phyloP scores from a whole-genome alignment of 1,140 invertebrate genomes.

The Zaprionus nigranus region DNA sequence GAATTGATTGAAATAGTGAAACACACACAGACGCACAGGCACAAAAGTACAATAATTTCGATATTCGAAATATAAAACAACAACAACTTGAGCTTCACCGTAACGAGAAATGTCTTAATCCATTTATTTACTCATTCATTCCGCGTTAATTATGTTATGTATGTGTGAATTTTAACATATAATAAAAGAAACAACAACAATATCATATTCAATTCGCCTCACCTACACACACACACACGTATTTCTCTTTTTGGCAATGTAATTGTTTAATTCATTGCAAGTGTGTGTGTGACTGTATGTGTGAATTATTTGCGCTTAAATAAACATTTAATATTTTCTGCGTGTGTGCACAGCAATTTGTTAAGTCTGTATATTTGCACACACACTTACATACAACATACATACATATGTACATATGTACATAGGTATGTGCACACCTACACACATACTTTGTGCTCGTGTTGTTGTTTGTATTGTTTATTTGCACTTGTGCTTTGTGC shows the following conservation, averaged over 20 bases:
- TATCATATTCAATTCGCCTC: conserved; percentile 5
- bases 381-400: conserved; percentile 11
- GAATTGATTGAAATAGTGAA: conserved; percentile 64
- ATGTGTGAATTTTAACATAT: conserved; percentile 7
- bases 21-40: conserved; percentile 14
- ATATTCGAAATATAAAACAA: conserved; percentile 4
- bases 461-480: conserved; percentile 54
- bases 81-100: not conserved
- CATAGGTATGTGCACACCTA: conserved; percentile 24
- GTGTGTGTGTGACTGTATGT: conserved; percentile 15
- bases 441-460: conserved; percentile 22
- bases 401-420: conserved; percentile 5
- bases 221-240: conserved; percentile 25
- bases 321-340: conserved; percentile 67
- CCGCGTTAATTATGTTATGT: conserved; percentile 3
- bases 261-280: conserved; percentile 69
- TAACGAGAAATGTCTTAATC: conserved; percentile 2
- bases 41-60: not conserved
- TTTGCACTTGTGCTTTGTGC: conserved; percentile 59
- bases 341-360: conserved; percentile 60
- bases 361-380: conserved; percentile 39
- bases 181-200: not conserved
- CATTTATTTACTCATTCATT: conserved; percentile 8
- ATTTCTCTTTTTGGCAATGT: conserved; percentile 45
- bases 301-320: conserved; percentile 72